Evolutionary conservation across 2,888 invertebrate species (phyloP).

Genomic region (Metalampra italica): DNA sequence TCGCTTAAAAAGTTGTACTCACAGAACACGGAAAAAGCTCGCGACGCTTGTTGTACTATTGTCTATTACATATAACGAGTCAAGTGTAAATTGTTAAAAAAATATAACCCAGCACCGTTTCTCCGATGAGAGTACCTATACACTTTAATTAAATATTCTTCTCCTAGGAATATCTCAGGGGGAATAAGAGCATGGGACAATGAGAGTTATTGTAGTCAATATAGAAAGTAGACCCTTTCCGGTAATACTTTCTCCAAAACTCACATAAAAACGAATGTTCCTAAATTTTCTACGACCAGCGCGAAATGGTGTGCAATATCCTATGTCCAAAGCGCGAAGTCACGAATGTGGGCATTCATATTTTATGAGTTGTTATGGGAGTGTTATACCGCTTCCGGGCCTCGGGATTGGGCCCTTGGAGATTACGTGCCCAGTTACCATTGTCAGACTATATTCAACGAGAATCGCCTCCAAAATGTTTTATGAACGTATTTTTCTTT

Average conservation of each 20-base stretch:
- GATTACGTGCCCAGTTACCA: slow-evolving; percentile 13
- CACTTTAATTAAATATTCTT: no score
- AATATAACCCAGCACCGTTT: no score
- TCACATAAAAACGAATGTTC: slow-evolving; percentile 17
- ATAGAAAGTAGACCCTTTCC: background rate
- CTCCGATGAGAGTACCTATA: no score
- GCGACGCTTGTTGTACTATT: no score
- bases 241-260: background rate
- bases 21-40: no score
- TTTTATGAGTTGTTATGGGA: slow-evolving; percentile 45
- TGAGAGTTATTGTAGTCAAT: no score
- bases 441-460: slow-evolving; percentile 16
- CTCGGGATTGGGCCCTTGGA: slow-evolving; percentile 13
- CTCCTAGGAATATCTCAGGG: no score
- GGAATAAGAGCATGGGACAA: no score
- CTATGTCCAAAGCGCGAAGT: slow-evolving; percentile 28
- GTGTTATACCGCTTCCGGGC: slow-evolving; percentile 28
- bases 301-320: slow-evolving; percentile 19
- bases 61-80: no score
- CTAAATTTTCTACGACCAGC: slow-evolving; percentile 27
- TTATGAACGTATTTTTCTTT: slow-evolving; percentile 13
- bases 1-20: no score
- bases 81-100: no score
- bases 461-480: slow-evolving; percentile 28
- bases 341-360: slow-evolving; percentile 46